Conservation (phyloP, 1,140 invertebrate species). For the Drosophila sproati region DNA sequence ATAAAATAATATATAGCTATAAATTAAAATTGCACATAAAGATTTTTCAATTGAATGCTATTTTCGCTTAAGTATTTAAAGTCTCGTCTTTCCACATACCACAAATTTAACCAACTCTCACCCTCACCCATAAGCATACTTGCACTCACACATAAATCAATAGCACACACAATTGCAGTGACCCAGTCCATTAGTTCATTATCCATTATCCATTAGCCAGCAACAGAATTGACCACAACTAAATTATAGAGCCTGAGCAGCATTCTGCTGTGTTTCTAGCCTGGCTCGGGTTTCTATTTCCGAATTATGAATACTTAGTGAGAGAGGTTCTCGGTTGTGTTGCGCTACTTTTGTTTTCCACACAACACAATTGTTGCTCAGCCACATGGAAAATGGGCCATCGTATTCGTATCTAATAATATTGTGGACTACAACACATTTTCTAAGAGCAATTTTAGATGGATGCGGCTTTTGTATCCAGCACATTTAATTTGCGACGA, state of each 20-base stretch:
- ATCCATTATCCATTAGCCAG: slow-evolving; percentile 11
- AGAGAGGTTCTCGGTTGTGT: neutral
- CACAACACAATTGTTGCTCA: slow-evolving; percentile 62
- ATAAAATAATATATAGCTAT: too few species aligned
- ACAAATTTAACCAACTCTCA: slow-evolving; percentile 49
- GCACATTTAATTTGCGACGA: slow-evolving; percentile 58
- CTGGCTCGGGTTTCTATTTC: neutral
- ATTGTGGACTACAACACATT: neutral
- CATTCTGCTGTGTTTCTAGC: neutral
- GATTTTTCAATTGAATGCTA: neutral
- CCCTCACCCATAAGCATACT: neutral
- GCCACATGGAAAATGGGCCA: slow-evolving; percentile 64
- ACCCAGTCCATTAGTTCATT: slow-evolving; percentile 56
- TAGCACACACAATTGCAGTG: slow-evolving; percentile 47
- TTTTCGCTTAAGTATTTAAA: slow-evolving; percentile 6
- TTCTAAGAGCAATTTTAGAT: slow-evolving; percentile 22
- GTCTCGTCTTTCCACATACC: slow-evolving; percentile 22
- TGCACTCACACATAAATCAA: slow-evolving; percentile 55
- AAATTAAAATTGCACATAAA: neutral
- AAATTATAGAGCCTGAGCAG: slow-evolving; percentile 13
- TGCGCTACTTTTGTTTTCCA: slow-evolving; percentile 11
- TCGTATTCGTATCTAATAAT: neutral
- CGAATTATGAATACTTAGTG: slow-evolving; percentile 33
- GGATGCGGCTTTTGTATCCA: neutral
- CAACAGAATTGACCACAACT: neutral